phyloP scores from a whole-genome alignment of 2,888 invertebrate species.

The Adela reaumurella region DNA sequence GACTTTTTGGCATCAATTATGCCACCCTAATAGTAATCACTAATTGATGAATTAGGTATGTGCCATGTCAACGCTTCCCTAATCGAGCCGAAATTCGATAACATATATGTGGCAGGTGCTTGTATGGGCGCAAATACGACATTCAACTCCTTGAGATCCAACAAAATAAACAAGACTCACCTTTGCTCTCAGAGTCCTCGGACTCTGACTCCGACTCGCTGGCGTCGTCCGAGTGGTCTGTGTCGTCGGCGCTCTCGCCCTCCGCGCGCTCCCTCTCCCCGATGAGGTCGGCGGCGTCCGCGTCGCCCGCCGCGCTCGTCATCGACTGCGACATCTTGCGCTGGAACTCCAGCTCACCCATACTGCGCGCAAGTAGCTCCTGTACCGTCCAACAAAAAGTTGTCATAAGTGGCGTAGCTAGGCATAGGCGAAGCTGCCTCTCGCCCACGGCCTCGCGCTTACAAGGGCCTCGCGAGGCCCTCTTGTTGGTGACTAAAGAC shows the following conservation, averaged over 20 bases:
- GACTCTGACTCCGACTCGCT: slow-evolving; percentile 59
- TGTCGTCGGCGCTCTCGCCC: slow-evolving; percentile 55
- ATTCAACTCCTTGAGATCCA: no score
- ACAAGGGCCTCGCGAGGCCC: no score
- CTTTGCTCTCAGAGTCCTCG: slow-evolving; percentile 61
- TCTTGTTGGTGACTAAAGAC: no score
- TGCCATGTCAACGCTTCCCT: neutral
- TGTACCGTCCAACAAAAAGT: slow-evolving; percentile 62
- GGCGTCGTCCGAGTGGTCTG: slow-evolving; percentile 51
- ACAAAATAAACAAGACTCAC: slow-evolving; percentile 18
- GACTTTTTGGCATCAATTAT: no score
- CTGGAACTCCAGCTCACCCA: slow-evolving; percentile 46
- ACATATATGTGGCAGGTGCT: no score
- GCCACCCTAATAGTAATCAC: no score
- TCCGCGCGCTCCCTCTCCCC: slow-evolving; percentile 47
- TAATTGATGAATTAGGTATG: no score
- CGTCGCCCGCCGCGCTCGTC: slow-evolving; percentile 35
- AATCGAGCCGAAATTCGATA: slow-evolving; percentile 31
- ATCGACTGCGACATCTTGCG: slow-evolving; percentile 32
- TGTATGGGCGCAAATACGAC: no score
- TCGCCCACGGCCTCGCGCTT: no score
- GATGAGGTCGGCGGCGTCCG: slow-evolving; percentile 20
- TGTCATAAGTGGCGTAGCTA: no score
- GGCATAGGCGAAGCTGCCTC: no score
- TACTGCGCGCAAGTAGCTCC: slow-evolving; percentile 43